Conservation (phyloP, 2,113 vertebrate species). For the Lamprologus lemairii region DNA sequence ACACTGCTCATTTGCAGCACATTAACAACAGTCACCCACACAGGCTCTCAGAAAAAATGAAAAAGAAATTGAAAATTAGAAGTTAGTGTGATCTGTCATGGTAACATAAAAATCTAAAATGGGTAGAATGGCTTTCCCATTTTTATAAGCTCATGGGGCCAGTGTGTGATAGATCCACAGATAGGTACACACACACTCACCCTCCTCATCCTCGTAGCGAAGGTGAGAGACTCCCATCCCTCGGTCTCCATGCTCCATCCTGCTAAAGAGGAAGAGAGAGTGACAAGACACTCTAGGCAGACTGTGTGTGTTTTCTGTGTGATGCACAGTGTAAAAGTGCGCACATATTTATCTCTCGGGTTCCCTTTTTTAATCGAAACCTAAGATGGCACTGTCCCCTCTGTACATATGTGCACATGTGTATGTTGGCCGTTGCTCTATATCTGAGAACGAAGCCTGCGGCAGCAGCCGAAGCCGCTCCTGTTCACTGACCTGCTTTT, state of each 20-base stretch:
- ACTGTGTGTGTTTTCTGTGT: neutral
- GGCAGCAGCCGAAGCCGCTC: neutral
- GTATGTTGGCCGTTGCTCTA: neutral
- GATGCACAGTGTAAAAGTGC: neutral
- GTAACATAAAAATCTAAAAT: neutral
- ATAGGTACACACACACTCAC: slow-evolving; percentile 49
- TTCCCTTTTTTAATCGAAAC: neutral
- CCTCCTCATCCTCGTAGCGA: slow-evolving; percentile 82
- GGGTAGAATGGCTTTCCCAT: neutral
- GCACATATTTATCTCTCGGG: neutral
- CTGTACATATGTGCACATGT: neutral
- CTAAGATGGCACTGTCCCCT: neutral
- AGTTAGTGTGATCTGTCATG: neutral
- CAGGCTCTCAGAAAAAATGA: neutral
- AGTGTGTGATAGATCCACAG: neutral
- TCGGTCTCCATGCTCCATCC: slow-evolving; percentile 80
- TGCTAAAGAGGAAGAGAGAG: slow-evolving; percentile 9
- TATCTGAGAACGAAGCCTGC: neutral
- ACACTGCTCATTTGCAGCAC: neutral
- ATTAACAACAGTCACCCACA: neutral
- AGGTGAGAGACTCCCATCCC: slow-evolving; percentile 62
- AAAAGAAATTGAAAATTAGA: neutral
- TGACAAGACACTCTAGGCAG: neutral
- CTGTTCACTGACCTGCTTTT: slow-evolving; percentile 49
- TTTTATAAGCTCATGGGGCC: neutral